Evolutionary conservation across 2,888 invertebrate species (phyloP).

Genomic region (Clusia tigrina): DNA sequence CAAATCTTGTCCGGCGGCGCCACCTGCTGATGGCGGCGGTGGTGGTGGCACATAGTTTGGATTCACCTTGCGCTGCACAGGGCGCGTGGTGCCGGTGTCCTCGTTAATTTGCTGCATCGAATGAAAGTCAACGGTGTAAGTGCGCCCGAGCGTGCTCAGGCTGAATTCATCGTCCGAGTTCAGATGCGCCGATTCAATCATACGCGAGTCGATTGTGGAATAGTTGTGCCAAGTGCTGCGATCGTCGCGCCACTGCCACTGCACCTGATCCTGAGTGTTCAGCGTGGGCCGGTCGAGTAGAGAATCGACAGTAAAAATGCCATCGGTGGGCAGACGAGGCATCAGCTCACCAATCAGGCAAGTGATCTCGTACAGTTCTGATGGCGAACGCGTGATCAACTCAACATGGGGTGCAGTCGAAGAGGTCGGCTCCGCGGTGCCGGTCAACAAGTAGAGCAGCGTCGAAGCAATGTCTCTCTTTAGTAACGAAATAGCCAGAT

Average conservation of each 20-base stretch:
- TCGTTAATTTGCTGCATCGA: constrained; percentile 99
- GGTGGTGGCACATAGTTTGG: constrained; percentile 67
- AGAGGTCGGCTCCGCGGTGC: constrained; percentile 71
- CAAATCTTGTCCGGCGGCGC: constrained; percentile 51
- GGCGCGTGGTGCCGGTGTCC: constrained; percentile 92
- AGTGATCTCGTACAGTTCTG: constrained; percentile 97
- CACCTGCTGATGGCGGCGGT: constrained; percentile 28
- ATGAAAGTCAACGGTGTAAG: constrained; percentile 95
- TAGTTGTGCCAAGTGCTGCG: constrained; percentile 93
- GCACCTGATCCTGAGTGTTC: constrained; percentile 77
- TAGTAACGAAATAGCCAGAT: constrained; percentile 88
- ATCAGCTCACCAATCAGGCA: constrained; percentile 96
- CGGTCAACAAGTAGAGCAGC: constrained; percentile 92
- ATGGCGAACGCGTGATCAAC: constrained; percentile 88
- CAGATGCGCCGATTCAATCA: constrained; percentile 93
- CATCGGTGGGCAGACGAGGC: constrained; percentile 94
- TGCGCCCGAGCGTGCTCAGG: constrained; percentile 88
- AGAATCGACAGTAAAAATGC: constrained; percentile 93
- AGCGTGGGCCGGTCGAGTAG: constrained; percentile 80
- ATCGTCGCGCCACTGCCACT: constrained; percentile 99
- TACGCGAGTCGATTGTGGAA: constrained; percentile 89
- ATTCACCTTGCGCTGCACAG: constrained; percentile 83
- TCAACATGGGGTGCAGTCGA: constrained; percentile 72
- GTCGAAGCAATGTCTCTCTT: constrained; percentile 97
- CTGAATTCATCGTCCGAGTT: constrained; percentile 96